A percentile compares a stretch with the other conserved stretches of the same genome.
Evolutionary conservation across 2,797 vertebrate species (phyloP).

Genomic region (Remorina albescens): DNA sequence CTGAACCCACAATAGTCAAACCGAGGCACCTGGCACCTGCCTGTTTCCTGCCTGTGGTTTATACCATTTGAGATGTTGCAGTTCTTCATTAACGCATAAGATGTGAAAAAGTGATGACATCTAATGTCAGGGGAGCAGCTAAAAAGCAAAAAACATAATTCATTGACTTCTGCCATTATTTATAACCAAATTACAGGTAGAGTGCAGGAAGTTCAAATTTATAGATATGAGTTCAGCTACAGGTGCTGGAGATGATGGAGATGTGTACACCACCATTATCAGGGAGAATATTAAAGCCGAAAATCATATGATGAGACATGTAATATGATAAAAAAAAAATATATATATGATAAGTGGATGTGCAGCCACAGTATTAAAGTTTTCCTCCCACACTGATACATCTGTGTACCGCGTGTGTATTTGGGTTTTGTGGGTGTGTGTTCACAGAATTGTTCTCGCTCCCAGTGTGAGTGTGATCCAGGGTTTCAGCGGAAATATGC

Average conservation of each 20-base stretch:
- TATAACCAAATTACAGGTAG: background rate
- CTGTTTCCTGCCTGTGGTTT: too few relatives aligned
- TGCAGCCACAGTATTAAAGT: background rate
- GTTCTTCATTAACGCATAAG: too few relatives aligned
- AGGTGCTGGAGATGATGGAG: background rate
- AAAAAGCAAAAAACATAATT: background rate
- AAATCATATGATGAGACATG: background rate
- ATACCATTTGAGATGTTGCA: too few relatives aligned
- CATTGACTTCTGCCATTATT: background rate
- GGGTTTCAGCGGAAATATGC: conserved; percentile 62
- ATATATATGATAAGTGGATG: background rate
- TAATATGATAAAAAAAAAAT: background rate
- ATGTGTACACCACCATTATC: background rate
- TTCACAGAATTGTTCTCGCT: conserved; percentile 55
- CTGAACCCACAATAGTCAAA: too few relatives aligned
- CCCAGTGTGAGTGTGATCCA: conserved; percentile 62
- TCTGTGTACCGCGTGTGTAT: conserved; percentile 29
- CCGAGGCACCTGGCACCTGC: too few relatives aligned
- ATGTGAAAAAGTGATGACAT: too few relatives aligned
- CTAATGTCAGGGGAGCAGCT: too few relatives aligned
- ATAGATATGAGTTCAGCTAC: background rate
- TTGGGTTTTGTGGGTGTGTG: conserved; percentile 59
- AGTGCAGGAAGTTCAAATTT: background rate
- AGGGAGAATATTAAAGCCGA: background rate
- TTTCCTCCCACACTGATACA: conserved; percentile 49